Percentiles rank a stretch among this genome's conserved stretches.
Evolutionary conservation across 2,113 vertebrate genomes (phyloP).

Genomic region (Hypanus sabinus): DNA sequence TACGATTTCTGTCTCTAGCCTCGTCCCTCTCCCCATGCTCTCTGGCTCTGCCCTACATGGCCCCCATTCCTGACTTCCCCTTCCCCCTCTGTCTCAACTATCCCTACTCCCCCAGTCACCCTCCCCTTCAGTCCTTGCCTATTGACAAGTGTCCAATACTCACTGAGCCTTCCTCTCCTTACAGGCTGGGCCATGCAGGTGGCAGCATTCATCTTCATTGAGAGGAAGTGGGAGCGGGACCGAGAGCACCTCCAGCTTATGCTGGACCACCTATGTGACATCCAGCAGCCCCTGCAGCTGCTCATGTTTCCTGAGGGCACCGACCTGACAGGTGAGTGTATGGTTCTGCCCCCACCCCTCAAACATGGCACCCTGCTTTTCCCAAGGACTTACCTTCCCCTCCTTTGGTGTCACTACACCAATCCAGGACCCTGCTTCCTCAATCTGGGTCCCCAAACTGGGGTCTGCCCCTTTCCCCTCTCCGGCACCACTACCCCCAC

Average conservation of each 20-base stretch:
- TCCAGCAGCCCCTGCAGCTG: slow-evolving; percentile 84
- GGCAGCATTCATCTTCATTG: slow-evolving; percentile 88
- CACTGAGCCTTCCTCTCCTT: background rate
- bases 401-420: too few relatives aligned
- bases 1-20: too few relatives aligned
- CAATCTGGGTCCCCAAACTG: too few relatives aligned
- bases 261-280: slow-evolving; percentile 93
- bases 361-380: background rate
- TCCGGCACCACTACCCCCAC: too few relatives aligned
- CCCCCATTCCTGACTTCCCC: background rate
- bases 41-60: background rate
- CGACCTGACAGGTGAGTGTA: slow-evolving; percentile 80
- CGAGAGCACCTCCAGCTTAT: slow-evolving; percentile 80
- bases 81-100: too few relatives aligned
- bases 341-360: too few relatives aligned
- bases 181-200: slow-evolving; percentile 97
- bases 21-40: background rate
- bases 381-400: background rate
- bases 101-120: too few relatives aligned
- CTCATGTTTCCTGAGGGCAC: slow-evolving; percentile 96
- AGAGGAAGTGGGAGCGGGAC: slow-evolving; percentile 87
- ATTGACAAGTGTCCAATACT: background rate
- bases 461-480: too few relatives aligned
- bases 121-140: too few relatives aligned
- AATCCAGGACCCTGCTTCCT: too few relatives aligned